phyloP scores from a whole-genome alignment of 2,888 invertebrate species.

The Habrosyne pyritoides region DNA sequence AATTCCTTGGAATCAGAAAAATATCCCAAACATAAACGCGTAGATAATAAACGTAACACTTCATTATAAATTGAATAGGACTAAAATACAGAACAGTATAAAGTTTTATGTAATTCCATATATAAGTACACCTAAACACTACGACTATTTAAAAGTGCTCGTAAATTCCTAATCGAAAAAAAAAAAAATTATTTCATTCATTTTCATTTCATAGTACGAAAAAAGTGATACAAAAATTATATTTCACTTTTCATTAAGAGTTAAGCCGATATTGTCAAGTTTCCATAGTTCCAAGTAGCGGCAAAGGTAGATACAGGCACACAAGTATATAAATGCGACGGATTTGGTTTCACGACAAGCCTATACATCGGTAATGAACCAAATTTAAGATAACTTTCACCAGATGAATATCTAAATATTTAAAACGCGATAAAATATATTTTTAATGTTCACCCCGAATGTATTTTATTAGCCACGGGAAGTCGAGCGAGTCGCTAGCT shows the following conservation, averaged over 20 bases:
- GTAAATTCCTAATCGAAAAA: too few relatives aligned
- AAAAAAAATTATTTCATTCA: too few relatives aligned
- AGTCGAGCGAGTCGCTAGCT: constrained; percentile 44
- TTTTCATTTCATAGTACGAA: too few relatives aligned
- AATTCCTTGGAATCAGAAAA: too few relatives aligned
- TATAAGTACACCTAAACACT: too few relatives aligned
- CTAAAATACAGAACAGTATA: too few relatives aligned
- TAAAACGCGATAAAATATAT: constrained; percentile 80
- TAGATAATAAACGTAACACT: too few relatives aligned
- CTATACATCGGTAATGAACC: constrained; percentile 63
- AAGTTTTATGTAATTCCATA: too few relatives aligned
- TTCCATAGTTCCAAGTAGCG: neutral
- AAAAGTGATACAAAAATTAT: too few relatives aligned
- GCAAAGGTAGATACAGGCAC: neutral
- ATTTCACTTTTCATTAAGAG: neutral
- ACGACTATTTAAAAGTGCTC: too few relatives aligned
- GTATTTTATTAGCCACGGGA: constrained; percentile 71
- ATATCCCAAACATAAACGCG: too few relatives aligned
- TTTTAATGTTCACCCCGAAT: constrained; percentile 75
- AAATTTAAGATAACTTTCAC: constrained; percentile 76
- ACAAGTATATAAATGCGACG: constrained; percentile 25
- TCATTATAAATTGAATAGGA: too few relatives aligned
- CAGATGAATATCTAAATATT: constrained; percentile 80
- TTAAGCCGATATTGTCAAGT: neutral
- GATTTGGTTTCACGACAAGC: constrained; percentile 65